Evolutionary conservation across 2,797 vertebrate genomes (phyloP), one percentile per base, ranked within the genome.

Genomic region (Trematomus bernacchii): DNA sequence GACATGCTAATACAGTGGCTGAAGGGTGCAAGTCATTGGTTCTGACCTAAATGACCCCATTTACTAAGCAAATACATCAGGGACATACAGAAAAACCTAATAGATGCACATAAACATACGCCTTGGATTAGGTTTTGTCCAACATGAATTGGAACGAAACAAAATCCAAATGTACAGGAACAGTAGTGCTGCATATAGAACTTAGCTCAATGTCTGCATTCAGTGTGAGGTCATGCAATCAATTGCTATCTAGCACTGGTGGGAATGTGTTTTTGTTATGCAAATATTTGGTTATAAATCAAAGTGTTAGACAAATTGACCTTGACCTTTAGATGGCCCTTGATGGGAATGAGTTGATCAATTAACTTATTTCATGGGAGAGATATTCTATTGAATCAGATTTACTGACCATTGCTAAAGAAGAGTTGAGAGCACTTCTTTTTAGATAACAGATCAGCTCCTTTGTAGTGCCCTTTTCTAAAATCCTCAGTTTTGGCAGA

Each of bases 1-100:
- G 62, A 46, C 77, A 85, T 52, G 60, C 53, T 27, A 73, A 78
- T 79, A 80, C 66, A 79, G 37, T 66, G 23, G 33, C 87, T 79
- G 68, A 48, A 66, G 78, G 65, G 48, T 68, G 46, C 47, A 48
- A 15, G 19, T 59, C 81, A 77, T 81, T 83, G 59, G 59, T 66
- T 21, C 66, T 76, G 60, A 87, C 84, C 71, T 59, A 11, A 76
- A 60, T 61, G 63, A 87, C 63, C 63, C 60, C 55, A 82, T 91
- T 89, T 83, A 79, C 66, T 85, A 77, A 66, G 40, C 52, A 86
- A 51, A 64, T 59, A 48, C 69, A 48, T 80, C 23, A 40, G 55
- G 52, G 66, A 77, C 63, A 70, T 83, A 72, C 47, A 72, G 80
- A 62, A 50, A 40, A 70, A 68, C 33, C 18, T 78, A 66, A 79